These are phyloP conservation scores for Sylvia atricapilla DNA, from an alignment of 2,113 vertebrate genomes.

Conservation along the genomic window DNA sequence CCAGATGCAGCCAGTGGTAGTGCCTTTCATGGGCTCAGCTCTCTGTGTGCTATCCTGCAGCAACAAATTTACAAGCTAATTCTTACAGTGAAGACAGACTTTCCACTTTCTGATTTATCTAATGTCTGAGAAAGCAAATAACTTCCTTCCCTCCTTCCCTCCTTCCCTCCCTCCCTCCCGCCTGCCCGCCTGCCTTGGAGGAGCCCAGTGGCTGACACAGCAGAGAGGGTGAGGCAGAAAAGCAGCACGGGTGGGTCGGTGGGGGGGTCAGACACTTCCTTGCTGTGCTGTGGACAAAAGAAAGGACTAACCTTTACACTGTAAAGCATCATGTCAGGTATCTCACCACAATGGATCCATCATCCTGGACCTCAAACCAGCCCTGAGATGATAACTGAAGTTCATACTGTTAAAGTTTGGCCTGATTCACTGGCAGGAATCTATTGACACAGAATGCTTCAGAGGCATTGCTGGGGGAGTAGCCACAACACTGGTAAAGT, in stretches of 20 bases:
- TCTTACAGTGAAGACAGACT: background rate
- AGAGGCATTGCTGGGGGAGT: background rate
- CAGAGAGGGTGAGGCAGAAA: background rate
- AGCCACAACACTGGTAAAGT: background rate
- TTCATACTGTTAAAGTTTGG: background rate
- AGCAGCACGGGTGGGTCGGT: background rate
- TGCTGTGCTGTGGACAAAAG: background rate
- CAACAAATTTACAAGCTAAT: background rate
- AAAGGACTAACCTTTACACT: background rate
- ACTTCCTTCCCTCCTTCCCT: background rate
- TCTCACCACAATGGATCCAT: background rate
- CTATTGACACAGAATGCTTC: background rate
- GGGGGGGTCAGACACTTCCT: background rate
- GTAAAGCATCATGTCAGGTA: background rate
- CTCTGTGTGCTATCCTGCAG: background rate
- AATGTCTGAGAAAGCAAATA: background rate
- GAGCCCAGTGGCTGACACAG: background rate
- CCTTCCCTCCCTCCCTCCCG: too few relatives aligned
- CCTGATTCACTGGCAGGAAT: background rate
- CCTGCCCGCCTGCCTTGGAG: background rate
- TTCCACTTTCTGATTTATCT: background rate
- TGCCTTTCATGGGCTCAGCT: background rate
- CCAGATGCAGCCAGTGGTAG: background rate
- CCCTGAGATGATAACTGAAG: background rate
- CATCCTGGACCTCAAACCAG: background rate